phyloP scores from a whole-genome alignment of 2,797 vertebrate species.

The Micromesistius poutassou region DNA sequence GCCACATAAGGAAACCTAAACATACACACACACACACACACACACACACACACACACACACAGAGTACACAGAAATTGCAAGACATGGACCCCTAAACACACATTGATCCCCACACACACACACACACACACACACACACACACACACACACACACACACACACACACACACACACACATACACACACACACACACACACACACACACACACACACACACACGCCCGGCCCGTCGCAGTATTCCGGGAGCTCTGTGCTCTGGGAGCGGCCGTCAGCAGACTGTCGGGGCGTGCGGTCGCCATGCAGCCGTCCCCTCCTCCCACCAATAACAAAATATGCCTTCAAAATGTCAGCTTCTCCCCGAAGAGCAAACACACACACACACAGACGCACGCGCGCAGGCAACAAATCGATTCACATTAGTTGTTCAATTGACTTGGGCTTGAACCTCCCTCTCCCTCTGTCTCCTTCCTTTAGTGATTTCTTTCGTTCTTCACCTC shows the following conservation, averaged over 20 bases:
- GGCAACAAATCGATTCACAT: slow-evolving; percentile 80
- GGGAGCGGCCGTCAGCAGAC: slow-evolving; percentile 65
- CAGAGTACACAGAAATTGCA: too few species aligned
- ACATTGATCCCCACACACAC: not conserved
- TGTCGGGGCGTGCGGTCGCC: slow-evolving; percentile 60
- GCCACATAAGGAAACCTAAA: slow-evolving; percentile 19
- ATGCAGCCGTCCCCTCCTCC: slow-evolving; percentile 60
- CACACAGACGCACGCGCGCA: too few species aligned
- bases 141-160: not conserved
- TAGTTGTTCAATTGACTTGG: slow-evolving; percentile 82
- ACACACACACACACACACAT: slow-evolving; percentile 27
- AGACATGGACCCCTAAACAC: too few species aligned
- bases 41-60: slow-evolving; percentile 22
- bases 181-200: slow-evolving; percentile 23
- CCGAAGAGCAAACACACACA: slow-evolving; percentile 67
- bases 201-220: slow-evolving; percentile 25
- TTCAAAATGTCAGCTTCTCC: slow-evolving; percentile 79
- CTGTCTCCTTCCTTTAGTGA: slow-evolving; percentile 25
- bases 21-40: slow-evolving; percentile 29
- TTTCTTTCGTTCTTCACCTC: slow-evolving; percentile 13
- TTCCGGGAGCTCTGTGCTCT: slow-evolving; percentile 62
- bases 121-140: slow-evolving; percentile 2
- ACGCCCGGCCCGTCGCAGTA: slow-evolving; percentile 61
- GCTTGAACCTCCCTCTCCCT: slow-evolving; percentile 66
- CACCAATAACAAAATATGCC: slow-evolving; percentile 75